phyloP scores from a whole-genome alignment of 2,113 vertebrate genomes.

The Centrocercus urophasianus region DNA sequence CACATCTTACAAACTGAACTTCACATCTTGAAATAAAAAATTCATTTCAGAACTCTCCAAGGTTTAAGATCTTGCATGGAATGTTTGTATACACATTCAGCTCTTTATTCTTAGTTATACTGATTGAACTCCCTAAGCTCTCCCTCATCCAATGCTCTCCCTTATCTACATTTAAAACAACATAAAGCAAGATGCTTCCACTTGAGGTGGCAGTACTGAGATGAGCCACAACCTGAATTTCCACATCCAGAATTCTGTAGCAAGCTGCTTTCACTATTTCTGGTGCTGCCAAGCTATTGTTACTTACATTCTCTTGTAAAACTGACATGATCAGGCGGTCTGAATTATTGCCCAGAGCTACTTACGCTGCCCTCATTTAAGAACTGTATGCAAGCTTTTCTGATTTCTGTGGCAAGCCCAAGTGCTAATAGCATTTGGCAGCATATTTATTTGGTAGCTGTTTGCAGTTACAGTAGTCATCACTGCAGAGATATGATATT shows the following conservation, averaged over 20 bases:
- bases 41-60: not conserved
- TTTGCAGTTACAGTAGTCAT: slow-evolving; percentile 1
- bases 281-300: not conserved
- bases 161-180: not conserved
- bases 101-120: not conserved
- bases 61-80: not conserved
- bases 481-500: not conserved
- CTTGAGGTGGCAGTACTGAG: not conserved
- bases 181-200: not conserved
- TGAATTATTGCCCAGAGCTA: slow-evolving; percentile 51
- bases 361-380: slow-evolving; percentile 39
- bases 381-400: slow-evolving; percentile 22
- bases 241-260: not conserved
- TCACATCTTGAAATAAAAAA: not conserved
- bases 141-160: not conserved
- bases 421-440: not conserved
- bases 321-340: not conserved
- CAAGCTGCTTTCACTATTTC: slow-evolving; percentile 12
- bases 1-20: not conserved
- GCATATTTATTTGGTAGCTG: slow-evolving; percentile 40
- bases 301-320: slow-evolving; percentile 1
- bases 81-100: not conserved
- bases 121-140: not conserved
- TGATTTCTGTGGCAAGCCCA: slow-evolving; percentile 41
- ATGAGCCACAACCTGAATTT: slow-evolving; percentile 5